Percentiles rank a stretch among this genome's conserved stretches.
Conservation (phyloP, 1,140 invertebrate genomes). For the Berghia stephanieae region DNA sequence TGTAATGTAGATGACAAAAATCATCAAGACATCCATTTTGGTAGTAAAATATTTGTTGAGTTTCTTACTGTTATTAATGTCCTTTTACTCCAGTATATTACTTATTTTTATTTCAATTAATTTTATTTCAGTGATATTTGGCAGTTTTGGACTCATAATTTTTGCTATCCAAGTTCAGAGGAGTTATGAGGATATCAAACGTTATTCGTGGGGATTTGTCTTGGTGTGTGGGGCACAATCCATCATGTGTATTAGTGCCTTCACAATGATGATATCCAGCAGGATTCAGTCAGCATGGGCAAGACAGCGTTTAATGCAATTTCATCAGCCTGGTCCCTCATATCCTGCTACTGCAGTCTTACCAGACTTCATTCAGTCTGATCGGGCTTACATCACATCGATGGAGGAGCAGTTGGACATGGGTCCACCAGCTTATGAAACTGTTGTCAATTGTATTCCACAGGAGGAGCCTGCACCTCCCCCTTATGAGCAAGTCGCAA, state of each 20-base stretch:
- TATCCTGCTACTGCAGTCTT: too few relatives aligned
- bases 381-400: too few relatives aligned
- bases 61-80: background rate
- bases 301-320: too few relatives aligned
- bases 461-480: constrained; percentile 24
- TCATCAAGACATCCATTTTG: too few relatives aligned
- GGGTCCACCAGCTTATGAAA: constrained; percentile 25
- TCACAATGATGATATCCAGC: constrained; percentile 25
- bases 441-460: constrained; percentile 24
- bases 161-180: constrained; percentile 28
- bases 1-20: too few relatives aligned
- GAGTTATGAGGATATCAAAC: background rate
- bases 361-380: too few relatives aligned
- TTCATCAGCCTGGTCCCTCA: too few relatives aligned
- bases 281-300: too few relatives aligned
- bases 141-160: constrained; percentile 23
- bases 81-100: background rate
- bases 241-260: constrained; percentile 13
- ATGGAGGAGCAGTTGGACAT: too few relatives aligned
- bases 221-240: constrained; percentile 19
- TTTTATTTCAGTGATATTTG: constrained; percentile 20
- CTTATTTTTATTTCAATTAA: background rate
- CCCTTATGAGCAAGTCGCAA: constrained; percentile 20
- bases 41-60: too few relatives aligned
- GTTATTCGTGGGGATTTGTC: constrained; percentile 25